Evolutionary conservation across 1,140 invertebrate genomes (phyloP).

Genomic region (Cotesia vestalis): DNA sequence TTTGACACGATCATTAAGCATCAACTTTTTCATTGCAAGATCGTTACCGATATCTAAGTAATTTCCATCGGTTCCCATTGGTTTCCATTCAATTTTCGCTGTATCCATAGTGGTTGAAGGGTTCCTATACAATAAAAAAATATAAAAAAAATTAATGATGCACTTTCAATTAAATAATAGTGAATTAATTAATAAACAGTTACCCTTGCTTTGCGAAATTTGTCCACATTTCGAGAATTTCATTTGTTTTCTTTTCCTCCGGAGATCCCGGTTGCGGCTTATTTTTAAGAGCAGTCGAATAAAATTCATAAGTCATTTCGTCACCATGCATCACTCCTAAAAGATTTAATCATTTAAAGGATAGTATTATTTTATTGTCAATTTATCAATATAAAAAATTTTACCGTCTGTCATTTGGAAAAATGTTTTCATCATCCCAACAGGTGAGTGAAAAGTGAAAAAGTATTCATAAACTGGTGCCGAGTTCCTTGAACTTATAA

Average conservation of each 20-base stretch:
- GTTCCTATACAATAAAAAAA: constrained; percentile 53
- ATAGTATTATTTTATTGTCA: neutral
- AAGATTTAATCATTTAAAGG: neutral
- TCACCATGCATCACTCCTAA: constrained; percentile 74
- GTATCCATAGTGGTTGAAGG: constrained; percentile 61
- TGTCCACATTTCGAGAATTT: constrained; percentile 63
- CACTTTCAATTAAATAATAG: neutral
- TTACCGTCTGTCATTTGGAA: constrained; percentile 48
- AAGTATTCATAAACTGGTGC: constrained; percentile 57
- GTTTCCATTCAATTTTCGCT: constrained; percentile 61
- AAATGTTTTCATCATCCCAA: constrained; percentile 54
- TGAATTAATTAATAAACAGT: constrained; percentile 33
- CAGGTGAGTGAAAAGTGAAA: constrained; percentile 51
- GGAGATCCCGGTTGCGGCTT: constrained; percentile 48
- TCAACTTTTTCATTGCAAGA: constrained; percentile 56
- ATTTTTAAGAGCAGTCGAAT: constrained; percentile 55
- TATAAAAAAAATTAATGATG: neutral
- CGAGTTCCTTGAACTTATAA: constrained; percentile 49
- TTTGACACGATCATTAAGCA: constrained; percentile 55
- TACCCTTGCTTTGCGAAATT: constrained; percentile 69
- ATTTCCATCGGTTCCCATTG: constrained; percentile 56
- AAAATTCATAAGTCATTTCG: constrained; percentile 75
- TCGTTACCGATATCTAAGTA: constrained; percentile 61
- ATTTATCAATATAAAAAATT: neutral
- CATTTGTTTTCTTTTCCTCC: constrained; percentile 52